Conservation (phyloP, 2,797 vertebrate species). For the Sebastes diaconus region DNA sequence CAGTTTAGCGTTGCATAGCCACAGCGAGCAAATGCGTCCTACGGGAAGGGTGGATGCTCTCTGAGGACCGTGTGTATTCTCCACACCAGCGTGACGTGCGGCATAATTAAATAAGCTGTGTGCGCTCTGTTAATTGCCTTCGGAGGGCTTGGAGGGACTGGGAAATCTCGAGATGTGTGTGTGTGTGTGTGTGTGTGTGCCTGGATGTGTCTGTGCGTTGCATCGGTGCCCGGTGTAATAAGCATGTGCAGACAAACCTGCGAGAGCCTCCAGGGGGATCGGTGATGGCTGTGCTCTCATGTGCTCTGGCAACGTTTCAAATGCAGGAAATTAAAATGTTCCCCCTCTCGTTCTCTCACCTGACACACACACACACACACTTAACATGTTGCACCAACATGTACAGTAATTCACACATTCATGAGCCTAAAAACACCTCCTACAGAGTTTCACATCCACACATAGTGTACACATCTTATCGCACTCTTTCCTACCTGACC, state of each 20-base stretch:
- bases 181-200: constrained; percentile 27
- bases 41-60: constrained; percentile 41
- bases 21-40: constrained; percentile 31
- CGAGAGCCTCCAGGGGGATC: constrained; percentile 32
- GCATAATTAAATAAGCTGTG: constrained; percentile 73
- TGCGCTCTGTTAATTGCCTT: constrained; percentile 71
- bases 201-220: constrained; percentile 26
- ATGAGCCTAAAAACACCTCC: constrained; percentile 47
- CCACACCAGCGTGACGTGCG: constrained; percentile 54
- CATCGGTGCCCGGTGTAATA: constrained; percentile 35
- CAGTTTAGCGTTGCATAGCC: constrained; percentile 37
- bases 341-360: neutral
- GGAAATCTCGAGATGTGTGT: constrained; percentile 29
- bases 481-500: constrained; percentile 1
- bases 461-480: constrained; percentile 6
- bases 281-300: constrained; percentile 18
- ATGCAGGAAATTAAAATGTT: constrained; percentile 2
- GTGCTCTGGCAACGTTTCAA: neutral
- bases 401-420: constrained; percentile 48
- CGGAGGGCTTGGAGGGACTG: constrained; percentile 46
- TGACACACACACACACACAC: neutral
- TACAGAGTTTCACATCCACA: constrained; percentile 36
- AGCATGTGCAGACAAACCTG: constrained; percentile 60
- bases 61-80: constrained; percentile 42
- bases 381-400: constrained; percentile 56